Conservation (phyloP, 2,113 vertebrate species). For the Stercorarius parasiticus region DNA sequence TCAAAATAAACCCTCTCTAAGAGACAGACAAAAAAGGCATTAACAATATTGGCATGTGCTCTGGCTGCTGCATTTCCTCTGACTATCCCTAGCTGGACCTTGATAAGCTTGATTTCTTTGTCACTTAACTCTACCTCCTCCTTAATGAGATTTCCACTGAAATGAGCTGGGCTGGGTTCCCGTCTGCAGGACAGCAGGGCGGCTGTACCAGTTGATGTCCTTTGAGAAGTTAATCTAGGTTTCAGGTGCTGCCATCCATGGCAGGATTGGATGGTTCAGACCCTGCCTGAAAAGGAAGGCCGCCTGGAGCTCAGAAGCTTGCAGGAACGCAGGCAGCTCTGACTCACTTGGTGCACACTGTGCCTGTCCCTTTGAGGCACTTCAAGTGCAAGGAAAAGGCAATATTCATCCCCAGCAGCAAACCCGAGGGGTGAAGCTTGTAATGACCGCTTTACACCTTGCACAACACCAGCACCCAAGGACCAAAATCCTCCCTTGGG, state of each 20-base stretch:
- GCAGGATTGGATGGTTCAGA: neutral
- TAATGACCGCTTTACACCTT: neutral
- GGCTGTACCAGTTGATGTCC: neutral
- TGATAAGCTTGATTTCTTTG: neutral
- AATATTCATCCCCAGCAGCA: neutral
- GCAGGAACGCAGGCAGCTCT: neutral
- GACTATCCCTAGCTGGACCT: neutral
- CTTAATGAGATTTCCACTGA: neutral
- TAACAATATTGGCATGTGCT: slow-evolving; percentile 1
- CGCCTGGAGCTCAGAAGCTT: neutral
- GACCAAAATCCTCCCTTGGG: neutral
- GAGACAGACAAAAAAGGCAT: slow-evolving; percentile 17
- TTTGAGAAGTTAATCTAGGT: neutral
- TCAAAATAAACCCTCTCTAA: slow-evolving; percentile 23
- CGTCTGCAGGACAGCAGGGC: rapidly evolving
- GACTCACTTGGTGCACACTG: neutral
- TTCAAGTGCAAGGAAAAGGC: neutral
- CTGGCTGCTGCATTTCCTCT: neutral
- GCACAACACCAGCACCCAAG: neutral
- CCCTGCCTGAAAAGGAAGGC: neutral
- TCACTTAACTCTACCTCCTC: neutral
- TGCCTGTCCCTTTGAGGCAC: neutral
- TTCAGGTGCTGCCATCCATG: neutral
- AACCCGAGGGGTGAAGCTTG: neutral
- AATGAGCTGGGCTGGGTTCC: neutral